phyloP scores from a whole-genome alignment of 1,140 invertebrate species.

The Sesamia nonagrioides region DNA sequence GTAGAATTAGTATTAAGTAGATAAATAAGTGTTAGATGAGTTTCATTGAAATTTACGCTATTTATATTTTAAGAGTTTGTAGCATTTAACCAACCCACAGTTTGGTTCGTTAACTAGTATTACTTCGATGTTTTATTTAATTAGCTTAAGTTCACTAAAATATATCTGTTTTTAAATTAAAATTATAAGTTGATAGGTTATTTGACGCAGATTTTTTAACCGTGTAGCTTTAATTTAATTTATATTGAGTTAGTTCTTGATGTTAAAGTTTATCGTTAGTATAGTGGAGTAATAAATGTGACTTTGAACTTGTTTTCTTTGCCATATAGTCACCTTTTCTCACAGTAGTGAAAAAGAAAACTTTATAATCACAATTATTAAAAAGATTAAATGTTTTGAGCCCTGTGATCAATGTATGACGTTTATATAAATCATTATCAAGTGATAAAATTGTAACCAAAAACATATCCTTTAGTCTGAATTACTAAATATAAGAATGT shows the following conservation, averaged over 20 bases:
- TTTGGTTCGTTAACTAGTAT: too few relatives aligned
- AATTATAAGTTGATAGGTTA: conserved; percentile 36
- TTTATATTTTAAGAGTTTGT: conserved; percentile 55
- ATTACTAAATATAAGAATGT: conserved; percentile 69
- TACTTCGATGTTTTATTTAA: conserved; percentile 40
- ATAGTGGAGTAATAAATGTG: conserved; percentile 84
- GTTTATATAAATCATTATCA: conserved; percentile 50
- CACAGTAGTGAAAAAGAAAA: too few relatives aligned
- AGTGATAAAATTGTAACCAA: conserved; percentile 82
- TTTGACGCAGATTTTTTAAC: conserved; percentile 37
- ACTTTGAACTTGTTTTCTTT: conserved; percentile 74
- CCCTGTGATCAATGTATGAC: conserved; percentile 38
- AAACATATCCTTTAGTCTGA: conserved; percentile 86
- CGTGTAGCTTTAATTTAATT: conserved; percentile 55
- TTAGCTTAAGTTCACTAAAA: conserved; percentile 20
- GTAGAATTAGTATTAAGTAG: conserved; percentile 75
- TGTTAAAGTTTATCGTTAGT: conserved; percentile 66
- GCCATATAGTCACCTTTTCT: conserved; percentile 31
- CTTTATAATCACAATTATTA: conserved; percentile 18
- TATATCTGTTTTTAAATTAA: conserved; percentile 18
- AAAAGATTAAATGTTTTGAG: conserved; percentile 21
- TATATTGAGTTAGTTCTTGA: conserved; percentile 63
- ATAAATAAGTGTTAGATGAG: conserved; percentile 82
- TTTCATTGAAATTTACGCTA: conserved; percentile 56
- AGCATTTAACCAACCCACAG: conserved; percentile 20